These are phyloP conservation scores for Nerophis ophidion DNA, from an alignment of 2,113 vertebrate species.

Conservation along the genomic window DNA sequence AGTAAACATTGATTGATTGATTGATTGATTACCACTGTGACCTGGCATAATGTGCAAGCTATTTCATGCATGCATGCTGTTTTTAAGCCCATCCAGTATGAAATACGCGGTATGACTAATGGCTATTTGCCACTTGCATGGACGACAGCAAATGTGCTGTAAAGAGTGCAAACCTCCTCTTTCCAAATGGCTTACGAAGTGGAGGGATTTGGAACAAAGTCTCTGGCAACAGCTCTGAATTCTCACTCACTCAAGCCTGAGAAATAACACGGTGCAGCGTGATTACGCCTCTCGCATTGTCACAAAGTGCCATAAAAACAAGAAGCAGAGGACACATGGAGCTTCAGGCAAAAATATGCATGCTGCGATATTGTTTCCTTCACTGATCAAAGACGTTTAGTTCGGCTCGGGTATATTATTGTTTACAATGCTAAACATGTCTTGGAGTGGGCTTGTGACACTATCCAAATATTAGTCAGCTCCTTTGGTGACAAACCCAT, in stretches of 20 bases:
- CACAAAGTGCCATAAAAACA: conserved; percentile 65
- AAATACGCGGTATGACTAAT: conserved; percentile 52
- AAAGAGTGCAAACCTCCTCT: conserved; percentile 30
- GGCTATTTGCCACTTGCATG: conserved; percentile 43
- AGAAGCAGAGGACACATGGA: conserved; percentile 58
- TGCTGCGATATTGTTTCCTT: conserved; percentile 63
- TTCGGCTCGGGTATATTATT: conserved; percentile 46
- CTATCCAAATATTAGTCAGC: conserved; percentile 59
- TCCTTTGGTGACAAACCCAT: conserved; percentile 60
- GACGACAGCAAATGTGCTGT: conserved; percentile 38
- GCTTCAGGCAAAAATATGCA: conserved; percentile 64
- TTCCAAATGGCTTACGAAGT: conserved; percentile 35
- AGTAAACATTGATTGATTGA: too few species aligned
- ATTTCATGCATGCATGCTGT: conserved; percentile 44
- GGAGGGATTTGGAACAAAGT: conserved; percentile 38
- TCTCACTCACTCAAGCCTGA: conserved; percentile 56
- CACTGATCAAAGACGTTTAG: conserved; percentile 52
- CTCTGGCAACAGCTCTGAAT: conserved; percentile 46
- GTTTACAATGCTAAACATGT: conserved; percentile 42
- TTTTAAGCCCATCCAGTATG: conserved; percentile 16
- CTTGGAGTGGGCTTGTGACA: conserved; percentile 50
- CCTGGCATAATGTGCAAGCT: conserved; percentile 21
- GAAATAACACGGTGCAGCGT: conserved; percentile 53
- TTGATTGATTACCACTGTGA: not conserved
- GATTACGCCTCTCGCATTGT: conserved; percentile 60